These are phyloP conservation scores for Nomada flava DNA, from an alignment of 2,888 invertebrate species.

Conservation along the genomic window DNA sequence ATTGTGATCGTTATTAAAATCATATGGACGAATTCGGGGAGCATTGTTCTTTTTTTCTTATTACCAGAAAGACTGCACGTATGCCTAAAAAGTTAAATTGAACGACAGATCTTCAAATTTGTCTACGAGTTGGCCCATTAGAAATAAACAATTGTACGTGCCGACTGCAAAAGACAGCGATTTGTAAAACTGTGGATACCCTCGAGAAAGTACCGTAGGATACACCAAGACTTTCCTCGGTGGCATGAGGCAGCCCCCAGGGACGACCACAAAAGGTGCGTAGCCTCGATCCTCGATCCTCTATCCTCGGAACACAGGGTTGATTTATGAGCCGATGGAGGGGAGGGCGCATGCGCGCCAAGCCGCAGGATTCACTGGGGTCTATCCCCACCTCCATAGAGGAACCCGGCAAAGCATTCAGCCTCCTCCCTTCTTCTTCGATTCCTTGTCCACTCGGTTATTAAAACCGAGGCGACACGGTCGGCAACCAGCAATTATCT, in stretches of 20 bases:
- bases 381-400: conserved; percentile 71
- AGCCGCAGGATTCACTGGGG: conserved; percentile 57
- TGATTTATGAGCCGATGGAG: conserved; percentile 79
- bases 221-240: conserved; percentile 44
- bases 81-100: no score
- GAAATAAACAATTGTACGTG: not conserved
- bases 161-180: not conserved
- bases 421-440: conserved; percentile 78
- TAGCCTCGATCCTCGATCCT: conserved; percentile 69
- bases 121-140: not conserved
- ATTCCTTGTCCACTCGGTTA: conserved; percentile 82
- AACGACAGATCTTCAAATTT: not conserved
- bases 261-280: conserved; percentile 68
- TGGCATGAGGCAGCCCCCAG: conserved; percentile 61
- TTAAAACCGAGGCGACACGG: conserved; percentile 83
- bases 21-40: not conserved
- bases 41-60: not conserved
- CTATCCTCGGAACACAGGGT: conserved; percentile 74
- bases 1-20: not conserved
- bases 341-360: conserved; percentile 78
- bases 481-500: conserved; percentile 82
- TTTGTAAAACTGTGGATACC: conserved; percentile 24
- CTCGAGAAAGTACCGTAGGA: conserved; percentile 27
- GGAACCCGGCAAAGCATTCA: conserved; percentile 62
- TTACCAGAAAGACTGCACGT: no score